Percentiles rank a stretch among this genome's conserved stretches.
These are phyloP conservation scores for Paratrypauchen microcephalus DNA, from an alignment of 2,797 vertebrate species.

Conservation along the genomic window DNA sequence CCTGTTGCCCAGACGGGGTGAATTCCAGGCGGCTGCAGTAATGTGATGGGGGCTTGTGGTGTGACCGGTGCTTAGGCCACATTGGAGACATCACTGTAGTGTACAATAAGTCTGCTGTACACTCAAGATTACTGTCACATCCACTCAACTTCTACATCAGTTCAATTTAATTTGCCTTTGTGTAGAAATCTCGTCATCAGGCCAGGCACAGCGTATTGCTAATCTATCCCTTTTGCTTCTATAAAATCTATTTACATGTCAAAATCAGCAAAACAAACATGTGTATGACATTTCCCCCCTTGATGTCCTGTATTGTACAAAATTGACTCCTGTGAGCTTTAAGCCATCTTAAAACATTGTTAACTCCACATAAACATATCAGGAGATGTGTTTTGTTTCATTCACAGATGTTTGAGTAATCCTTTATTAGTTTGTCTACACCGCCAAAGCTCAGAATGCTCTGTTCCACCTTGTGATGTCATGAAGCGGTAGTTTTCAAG, in stretches of 20 bases:
- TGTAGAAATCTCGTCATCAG: background rate
- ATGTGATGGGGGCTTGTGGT: conserved; percentile 65
- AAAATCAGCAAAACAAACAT: background rate
- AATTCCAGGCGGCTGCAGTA: conserved; percentile 73
- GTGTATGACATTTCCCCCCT: too few relatives aligned
- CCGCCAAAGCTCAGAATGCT: too few relatives aligned
- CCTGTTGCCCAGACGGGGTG: conserved; percentile 59
- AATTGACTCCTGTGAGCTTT: too few relatives aligned
- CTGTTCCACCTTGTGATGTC: too few relatives aligned
- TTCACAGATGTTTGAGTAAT: too few relatives aligned
- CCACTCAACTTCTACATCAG: conserved; percentile 30
- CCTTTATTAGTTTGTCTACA: too few relatives aligned
- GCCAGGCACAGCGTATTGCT: background rate
- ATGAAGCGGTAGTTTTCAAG: too few relatives aligned
- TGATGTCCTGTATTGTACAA: too few relatives aligned
- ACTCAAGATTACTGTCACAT: conserved; percentile 62
- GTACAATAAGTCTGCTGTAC: conserved; percentile 59
- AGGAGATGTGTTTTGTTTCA: too few relatives aligned
- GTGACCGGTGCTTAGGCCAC: conserved; percentile 62
- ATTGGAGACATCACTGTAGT: conserved; percentile 69
- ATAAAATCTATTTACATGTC: background rate
- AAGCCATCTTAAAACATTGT: too few relatives aligned
- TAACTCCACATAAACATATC: too few relatives aligned
- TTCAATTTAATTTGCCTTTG: conserved; percentile 39
- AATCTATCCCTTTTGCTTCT: background rate